Percentiles rank a stretch among this genome's conserved stretches.
These are phyloP conservation scores for Pelagia noctiluca DNA, from an alignment of 30 jellyfish, hydroid and myxozoan species.

Conservation along the genomic window DNA sequence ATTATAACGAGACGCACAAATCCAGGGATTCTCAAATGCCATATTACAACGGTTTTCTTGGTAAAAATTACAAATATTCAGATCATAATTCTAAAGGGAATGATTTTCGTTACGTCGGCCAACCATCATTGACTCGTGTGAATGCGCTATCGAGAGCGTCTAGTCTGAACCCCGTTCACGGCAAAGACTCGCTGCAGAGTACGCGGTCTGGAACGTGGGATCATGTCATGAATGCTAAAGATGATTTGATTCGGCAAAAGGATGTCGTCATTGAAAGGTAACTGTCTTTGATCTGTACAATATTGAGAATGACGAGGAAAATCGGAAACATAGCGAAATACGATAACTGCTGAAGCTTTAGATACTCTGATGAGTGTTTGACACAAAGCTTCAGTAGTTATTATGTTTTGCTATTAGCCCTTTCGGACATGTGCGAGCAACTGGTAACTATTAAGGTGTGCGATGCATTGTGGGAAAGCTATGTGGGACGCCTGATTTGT, in stretches of 20 bases:
- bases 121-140: slow-evolving; percentile 1
- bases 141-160: slow-evolving; percentile 17
- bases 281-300: not conserved
- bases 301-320: too few relatives aligned
- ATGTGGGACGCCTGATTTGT: too few relatives aligned
- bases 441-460: too few relatives aligned
- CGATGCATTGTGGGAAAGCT: too few relatives aligned
- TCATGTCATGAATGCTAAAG: slow-evolving; percentile 75
- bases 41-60: not conserved
- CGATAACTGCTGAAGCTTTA: too few relatives aligned
- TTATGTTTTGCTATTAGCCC: too few relatives aligned
- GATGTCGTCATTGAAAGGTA: slow-evolving; percentile 79
- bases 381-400: too few relatives aligned
- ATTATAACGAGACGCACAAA: too few relatives aligned
- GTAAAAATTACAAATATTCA: not conserved
- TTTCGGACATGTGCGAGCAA: too few relatives aligned
- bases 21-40: too few relatives aligned
- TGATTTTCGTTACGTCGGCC: not conserved
- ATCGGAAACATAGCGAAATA: too few relatives aligned
- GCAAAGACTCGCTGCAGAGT: slow-evolving; percentile 15
- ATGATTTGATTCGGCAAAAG: slow-evolving; percentile 73
- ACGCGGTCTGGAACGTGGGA: slow-evolving; percentile 61
- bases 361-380: too few relatives aligned
- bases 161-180: slow-evolving; percentile 28
- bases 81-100: not conserved